Conservation (phyloP, 2,113 vertebrate genomes). For the Syngnathoides biaculeatus region DNA sequence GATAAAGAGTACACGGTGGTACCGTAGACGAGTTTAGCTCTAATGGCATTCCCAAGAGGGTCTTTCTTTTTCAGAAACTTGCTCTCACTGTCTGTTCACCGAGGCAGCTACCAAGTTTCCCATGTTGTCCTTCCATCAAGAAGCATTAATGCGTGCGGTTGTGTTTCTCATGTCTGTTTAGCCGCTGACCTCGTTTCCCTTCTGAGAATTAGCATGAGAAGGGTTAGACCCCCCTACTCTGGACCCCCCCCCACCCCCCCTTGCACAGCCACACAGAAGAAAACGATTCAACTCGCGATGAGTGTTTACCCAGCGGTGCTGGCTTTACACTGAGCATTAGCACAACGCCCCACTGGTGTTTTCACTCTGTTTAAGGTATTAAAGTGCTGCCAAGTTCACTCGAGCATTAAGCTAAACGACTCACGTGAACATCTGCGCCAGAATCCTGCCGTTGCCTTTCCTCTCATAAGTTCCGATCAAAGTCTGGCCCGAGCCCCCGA, state of each 20-base stretch:
- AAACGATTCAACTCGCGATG: slow-evolving; percentile 2
- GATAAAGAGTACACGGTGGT: slow-evolving; percentile 70
- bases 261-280: not conserved
- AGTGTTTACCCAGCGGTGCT: slow-evolving; percentile 25
- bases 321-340: slow-evolving; percentile 7
- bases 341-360: not conserved
- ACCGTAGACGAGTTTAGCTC: slow-evolving; percentile 75
- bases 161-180: slow-evolving; percentile 50
- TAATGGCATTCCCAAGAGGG: slow-evolving; percentile 56
- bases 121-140: slow-evolving; percentile 36
- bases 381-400: slow-evolving; percentile 15
- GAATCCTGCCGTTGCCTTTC: not conserved
- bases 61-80: slow-evolving; percentile 74
- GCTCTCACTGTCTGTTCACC: slow-evolving; percentile 32
- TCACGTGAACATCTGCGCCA: slow-evolving; percentile 13
- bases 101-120: slow-evolving; percentile 41
- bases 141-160: slow-evolving; percentile 29
- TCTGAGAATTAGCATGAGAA: slow-evolving; percentile 65
- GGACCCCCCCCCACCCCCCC: not conserved
- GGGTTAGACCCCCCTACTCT: slow-evolving; percentile 15
- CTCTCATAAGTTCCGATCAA: slow-evolving; percentile 26
- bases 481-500: slow-evolving; percentile 13
- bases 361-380: slow-evolving; percentile 11
- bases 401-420: slow-evolving; percentile 8
- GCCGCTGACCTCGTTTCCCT: slow-evolving; percentile 55